Percentiles rank a stretch among this genome's conserved stretches.
phyloP scores from a whole-genome alignment of 1,140 invertebrate species.

The Meloidogyne exigua region DNA sequence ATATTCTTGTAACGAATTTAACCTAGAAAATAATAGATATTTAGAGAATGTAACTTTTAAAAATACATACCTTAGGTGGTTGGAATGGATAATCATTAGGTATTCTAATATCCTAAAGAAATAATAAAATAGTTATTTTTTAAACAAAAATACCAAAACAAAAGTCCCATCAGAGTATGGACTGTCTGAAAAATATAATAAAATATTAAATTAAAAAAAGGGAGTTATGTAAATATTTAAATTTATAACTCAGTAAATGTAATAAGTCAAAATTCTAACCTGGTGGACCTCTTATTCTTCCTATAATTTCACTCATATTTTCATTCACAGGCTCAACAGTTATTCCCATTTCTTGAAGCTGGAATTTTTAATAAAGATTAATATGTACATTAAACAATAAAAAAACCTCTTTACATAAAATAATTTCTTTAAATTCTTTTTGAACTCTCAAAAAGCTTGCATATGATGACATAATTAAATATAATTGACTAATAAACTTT shows the following conservation, averaged over 20 bases:
- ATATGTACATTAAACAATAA: not conserved
- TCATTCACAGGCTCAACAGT: constrained; percentile 39
- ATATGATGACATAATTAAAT: constrained; percentile 40
- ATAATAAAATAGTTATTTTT: constrained; percentile 70
- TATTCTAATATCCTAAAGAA: constrained; percentile 87
- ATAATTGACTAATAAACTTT: not conserved
- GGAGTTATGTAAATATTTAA: too few relatives aligned
- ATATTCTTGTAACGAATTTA: constrained; percentile 90
- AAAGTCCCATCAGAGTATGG: constrained; percentile 45
- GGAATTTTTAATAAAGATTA: constrained; percentile 24
- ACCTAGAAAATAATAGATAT: constrained; percentile 64
- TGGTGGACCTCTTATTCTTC: constrained; percentile 38
- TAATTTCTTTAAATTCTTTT: constrained; percentile 46
- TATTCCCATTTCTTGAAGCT: constrained; percentile 40
- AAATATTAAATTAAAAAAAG: too few relatives aligned
- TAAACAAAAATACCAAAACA: constrained; percentile 18
- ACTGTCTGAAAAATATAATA: constrained; percentile 10
- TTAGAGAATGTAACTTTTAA: constrained; percentile 10
- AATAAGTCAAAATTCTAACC: not conserved
- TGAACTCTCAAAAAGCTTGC: constrained; percentile 39
- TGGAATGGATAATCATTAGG: constrained; percentile 99
- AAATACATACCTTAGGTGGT: constrained; percentile 81
- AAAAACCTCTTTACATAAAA: constrained; percentile 29
- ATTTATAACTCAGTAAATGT: too few relatives aligned
- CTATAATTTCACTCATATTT: constrained; percentile 35